Evolutionary conservation across 1,140 invertebrate genomes (phyloP).

Genomic region (Drosophila persimilis): DNA sequence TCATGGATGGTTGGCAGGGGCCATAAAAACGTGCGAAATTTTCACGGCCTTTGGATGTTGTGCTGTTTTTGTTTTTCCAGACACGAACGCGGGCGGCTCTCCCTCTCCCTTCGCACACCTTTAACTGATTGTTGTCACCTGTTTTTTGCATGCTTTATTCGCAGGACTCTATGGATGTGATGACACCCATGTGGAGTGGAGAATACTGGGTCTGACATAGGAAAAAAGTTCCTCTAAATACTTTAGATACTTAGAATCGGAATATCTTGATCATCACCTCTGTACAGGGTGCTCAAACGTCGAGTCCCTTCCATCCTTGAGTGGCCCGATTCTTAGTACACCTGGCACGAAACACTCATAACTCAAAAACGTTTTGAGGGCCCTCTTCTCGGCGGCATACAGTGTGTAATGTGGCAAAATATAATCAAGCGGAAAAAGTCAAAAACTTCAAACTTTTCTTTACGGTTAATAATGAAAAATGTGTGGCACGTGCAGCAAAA

Average conservation of each 20-base stretch:
- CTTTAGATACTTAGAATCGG: no score
- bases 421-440: conserved; percentile 54
- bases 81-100: conserved; percentile 11
- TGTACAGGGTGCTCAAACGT: conserved; percentile 4
- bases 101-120: conserved; percentile 7
- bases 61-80: conserved; percentile 68
- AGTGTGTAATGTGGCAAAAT: conserved; percentile 49
- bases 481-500: conserved; percentile 43
- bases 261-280: no score
- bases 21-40: conserved; percentile 82
- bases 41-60: conserved; percentile 55
- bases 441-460: conserved; percentile 48
- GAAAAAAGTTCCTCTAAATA: no score
- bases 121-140: conserved; percentile 77
- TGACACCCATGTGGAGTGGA: conserved; percentile 1
- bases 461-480: conserved; percentile 62
- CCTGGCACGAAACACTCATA: conserved; percentile 74
- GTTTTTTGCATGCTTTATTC: conserved; percentile 38
- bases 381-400: conserved; percentile 19
- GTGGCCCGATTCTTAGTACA: conserved; percentile 50
- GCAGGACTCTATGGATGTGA: neutral
- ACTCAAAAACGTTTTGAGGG: conserved; percentile 61
- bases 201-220: no score
- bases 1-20: conserved; percentile 11
- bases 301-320: neutral